Percentiles rank a stretch among this genome's conserved stretches.
phyloP scores from a whole-genome alignment of 2,113 vertebrate genomes.

The Labeo catla region DNA sequence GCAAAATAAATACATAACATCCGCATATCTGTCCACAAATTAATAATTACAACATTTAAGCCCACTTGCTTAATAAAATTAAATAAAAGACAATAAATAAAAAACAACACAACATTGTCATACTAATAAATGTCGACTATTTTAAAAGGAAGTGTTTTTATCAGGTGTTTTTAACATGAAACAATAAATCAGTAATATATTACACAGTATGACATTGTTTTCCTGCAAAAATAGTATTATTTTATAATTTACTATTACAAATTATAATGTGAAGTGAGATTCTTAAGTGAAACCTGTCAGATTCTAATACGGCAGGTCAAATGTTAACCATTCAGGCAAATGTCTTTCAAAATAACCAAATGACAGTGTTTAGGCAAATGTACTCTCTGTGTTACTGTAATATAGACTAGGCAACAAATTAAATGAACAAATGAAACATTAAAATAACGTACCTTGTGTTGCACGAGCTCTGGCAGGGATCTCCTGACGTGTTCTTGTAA shows the following conservation, averaged over 20 bases:
- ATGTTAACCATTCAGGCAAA: not conserved
- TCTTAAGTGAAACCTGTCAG: not conserved
- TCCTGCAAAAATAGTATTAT: not conserved
- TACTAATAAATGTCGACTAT: not conserved
- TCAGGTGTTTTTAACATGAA: not conserved
- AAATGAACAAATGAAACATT: not conserved
- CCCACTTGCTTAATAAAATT: not conserved
- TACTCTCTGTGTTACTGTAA: not conserved
- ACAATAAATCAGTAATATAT: not conserved
- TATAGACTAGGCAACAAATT: not conserved
- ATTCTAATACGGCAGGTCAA: not conserved
- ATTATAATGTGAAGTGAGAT: not conserved
- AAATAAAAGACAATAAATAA: too few species aligned
- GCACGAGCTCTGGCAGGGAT: slow-evolving; percentile 91
- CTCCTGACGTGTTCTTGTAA: slow-evolving; percentile 94
- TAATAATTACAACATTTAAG: not conserved
- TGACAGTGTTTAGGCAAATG: not conserved
- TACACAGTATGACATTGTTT: not conserved
- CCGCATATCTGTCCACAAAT: not conserved
- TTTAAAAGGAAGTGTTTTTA: not conserved
- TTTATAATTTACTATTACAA: not conserved
- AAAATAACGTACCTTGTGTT: slow-evolving; percentile 85
- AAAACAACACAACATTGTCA: not conserved
- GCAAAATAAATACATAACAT: not conserved
- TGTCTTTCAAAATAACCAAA: not conserved